Conservation (phyloP, 2,888 invertebrate species). For the Helicoverpa assulta region DNA sequence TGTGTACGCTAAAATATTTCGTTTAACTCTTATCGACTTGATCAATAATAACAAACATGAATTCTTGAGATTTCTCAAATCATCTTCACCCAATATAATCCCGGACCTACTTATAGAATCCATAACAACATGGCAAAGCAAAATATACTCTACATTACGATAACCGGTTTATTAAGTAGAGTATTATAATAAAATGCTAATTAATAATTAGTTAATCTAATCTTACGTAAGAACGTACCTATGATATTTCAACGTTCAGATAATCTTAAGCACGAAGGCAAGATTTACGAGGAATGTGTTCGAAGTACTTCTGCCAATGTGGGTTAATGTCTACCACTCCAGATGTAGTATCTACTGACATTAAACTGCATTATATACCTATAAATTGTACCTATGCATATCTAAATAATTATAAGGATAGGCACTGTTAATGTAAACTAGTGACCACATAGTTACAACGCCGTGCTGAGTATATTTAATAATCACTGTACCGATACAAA, state of each 20-base stretch:
- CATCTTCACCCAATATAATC: not conserved
- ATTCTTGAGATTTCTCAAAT: too few species aligned
- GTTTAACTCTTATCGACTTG: too few species aligned
- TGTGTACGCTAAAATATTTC: slow-evolving; percentile 20
- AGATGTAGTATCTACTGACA: slow-evolving; percentile 52
- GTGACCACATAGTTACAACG: not conserved
- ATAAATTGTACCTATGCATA: slow-evolving; percentile 32
- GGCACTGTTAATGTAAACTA: not conserved
- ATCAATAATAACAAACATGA: too few species aligned
- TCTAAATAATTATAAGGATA: slow-evolving; percentile 33
- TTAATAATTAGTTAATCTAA: slow-evolving; percentile 45
- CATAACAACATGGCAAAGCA: slow-evolving; percentile 11
- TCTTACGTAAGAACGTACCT: slow-evolving; percentile 43
- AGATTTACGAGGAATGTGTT: slow-evolving; percentile 61
- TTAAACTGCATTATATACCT: slow-evolving; percentile 28
- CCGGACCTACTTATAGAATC: not conserved
- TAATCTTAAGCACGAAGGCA: slow-evolving; percentile 51
- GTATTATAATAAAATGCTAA: slow-evolving; percentile 33
- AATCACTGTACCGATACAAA: not conserved
- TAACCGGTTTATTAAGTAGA: slow-evolving; percentile 30
- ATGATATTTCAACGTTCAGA: slow-evolving; percentile 47
- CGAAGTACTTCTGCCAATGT: slow-evolving; percentile 62
- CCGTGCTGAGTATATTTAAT: slow-evolving; percentile 9
- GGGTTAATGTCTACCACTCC: slow-evolving; percentile 72
- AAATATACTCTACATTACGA: slow-evolving; percentile 28